Conservation (phyloP, 2,113 vertebrate genomes). For the Centrocercus urophasianus region DNA sequence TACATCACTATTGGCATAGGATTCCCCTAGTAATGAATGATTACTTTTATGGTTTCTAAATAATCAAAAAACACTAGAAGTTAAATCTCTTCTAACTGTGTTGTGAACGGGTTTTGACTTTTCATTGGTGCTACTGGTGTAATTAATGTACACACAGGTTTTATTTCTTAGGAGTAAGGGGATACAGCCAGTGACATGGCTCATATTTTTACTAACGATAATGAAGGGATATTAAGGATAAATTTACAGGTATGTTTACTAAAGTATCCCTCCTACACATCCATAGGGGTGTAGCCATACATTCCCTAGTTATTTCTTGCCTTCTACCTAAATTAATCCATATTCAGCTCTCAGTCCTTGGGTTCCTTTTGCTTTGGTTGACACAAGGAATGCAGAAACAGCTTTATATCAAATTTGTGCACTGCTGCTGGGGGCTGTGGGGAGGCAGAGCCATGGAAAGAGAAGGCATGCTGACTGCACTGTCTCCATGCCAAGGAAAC, state of each 20-base stretch:
- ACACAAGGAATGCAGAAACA: background rate
- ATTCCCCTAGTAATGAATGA: background rate
- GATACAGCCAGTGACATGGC: background rate
- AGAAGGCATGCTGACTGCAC: fast-evolving
- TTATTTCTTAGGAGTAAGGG: background rate
- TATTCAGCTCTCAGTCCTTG: background rate
- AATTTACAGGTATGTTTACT: background rate
- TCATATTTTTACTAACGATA: background rate
- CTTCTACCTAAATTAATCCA: background rate
- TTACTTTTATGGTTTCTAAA: background rate
- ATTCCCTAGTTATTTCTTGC: background rate
- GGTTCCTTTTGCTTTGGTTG: background rate
- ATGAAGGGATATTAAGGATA: background rate
- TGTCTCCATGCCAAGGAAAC: background rate
- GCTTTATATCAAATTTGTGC: background rate
- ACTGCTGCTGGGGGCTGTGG: background rate
- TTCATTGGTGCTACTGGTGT: background rate
- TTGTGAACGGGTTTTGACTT: background rate
- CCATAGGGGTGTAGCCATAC: background rate
- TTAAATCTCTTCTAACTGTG: background rate
- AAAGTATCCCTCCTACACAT: background rate
- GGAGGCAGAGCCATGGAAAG: background rate
- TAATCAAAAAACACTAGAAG: background rate
- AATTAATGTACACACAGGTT: background rate
- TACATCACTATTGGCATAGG: background rate